phyloP scores from a whole-genome alignment of 2,797 vertebrate species.

The Schizopygopsis pylzovi region DNA sequence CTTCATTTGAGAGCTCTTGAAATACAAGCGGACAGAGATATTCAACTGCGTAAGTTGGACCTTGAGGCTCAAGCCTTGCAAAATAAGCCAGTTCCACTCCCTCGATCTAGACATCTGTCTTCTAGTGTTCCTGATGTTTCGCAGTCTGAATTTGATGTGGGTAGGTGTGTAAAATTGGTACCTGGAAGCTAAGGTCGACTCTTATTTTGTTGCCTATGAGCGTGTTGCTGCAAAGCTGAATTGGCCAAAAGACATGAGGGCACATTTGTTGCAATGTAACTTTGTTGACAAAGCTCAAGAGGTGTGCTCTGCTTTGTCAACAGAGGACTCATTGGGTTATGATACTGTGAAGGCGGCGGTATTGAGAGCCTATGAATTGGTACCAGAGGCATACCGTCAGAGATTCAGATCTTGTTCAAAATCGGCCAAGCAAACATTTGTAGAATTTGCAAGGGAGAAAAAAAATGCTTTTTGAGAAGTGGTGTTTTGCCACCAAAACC shows the following conservation, averaged over 20 bases:
- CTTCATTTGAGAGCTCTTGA: background rate
- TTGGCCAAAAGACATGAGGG: too few species aligned
- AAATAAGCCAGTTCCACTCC: background rate
- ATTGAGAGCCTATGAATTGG: background rate
- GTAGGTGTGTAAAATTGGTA: background rate
- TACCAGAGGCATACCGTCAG: background rate
- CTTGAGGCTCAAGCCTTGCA: background rate
- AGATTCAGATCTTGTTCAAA: background rate
- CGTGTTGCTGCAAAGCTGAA: too few species aligned
- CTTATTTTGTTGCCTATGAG: too few species aligned
- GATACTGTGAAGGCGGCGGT: too few species aligned
- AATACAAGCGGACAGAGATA: background rate
- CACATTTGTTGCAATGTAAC: too few species aligned
- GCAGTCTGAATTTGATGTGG: background rate
- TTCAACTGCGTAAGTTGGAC: background rate
- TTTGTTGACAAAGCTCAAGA: too few species aligned
- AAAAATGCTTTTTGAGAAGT: background rate
- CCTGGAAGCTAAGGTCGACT: background rate
- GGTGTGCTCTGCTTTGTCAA: too few species aligned
- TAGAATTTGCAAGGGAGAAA: conserved; percentile 11
- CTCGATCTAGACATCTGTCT: background rate
- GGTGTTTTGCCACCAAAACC: background rate
- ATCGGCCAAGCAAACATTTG: background rate
- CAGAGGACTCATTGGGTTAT: too few species aligned
- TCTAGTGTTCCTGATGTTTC: background rate